phyloP scores from a whole-genome alignment of 1,140 invertebrate species.

The Carposina sasakii region DNA sequence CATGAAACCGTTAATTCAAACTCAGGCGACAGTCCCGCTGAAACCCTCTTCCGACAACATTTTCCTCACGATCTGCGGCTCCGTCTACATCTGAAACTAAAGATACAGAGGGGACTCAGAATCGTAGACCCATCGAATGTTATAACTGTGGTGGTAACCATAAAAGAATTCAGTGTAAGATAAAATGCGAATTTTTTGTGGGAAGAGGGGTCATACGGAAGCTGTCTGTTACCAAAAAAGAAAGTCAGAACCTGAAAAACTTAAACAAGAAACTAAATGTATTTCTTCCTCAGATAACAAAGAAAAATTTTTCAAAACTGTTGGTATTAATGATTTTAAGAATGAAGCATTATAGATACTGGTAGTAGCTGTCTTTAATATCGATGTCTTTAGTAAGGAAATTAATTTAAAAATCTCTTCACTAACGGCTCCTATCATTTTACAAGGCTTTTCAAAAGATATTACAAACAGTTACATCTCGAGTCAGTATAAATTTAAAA shows the following conservation, averaged over 20 bases:
- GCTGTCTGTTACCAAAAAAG: background rate
- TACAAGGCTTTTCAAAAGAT: background rate
- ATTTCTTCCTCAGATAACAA: background rate
- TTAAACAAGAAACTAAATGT: slow-evolving; percentile 2
- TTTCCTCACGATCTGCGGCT: background rate
- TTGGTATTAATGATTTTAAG: background rate
- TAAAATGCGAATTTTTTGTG: slow-evolving; percentile 1
- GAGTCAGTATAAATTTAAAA: background rate
- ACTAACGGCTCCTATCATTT: background rate
- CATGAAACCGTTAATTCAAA: background rate
- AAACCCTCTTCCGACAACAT: no score
- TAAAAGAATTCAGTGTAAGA: background rate
- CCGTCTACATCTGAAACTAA: background rate
- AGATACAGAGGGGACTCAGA: background rate
- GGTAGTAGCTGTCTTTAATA: slow-evolving; percentile 4
- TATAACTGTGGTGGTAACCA: background rate
- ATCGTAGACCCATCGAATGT: background rate
- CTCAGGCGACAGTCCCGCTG: background rate
- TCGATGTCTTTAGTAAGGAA: background rate
- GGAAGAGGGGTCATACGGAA: background rate
- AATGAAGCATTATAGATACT: background rate
- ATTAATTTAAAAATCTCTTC: background rate
- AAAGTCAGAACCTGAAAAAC: background rate
- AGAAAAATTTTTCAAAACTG: background rate
- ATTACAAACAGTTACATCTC: background rate